Base-by-base conservation (phyloP, 2,888 invertebrate species). In the Theretra japonica region DNA sequence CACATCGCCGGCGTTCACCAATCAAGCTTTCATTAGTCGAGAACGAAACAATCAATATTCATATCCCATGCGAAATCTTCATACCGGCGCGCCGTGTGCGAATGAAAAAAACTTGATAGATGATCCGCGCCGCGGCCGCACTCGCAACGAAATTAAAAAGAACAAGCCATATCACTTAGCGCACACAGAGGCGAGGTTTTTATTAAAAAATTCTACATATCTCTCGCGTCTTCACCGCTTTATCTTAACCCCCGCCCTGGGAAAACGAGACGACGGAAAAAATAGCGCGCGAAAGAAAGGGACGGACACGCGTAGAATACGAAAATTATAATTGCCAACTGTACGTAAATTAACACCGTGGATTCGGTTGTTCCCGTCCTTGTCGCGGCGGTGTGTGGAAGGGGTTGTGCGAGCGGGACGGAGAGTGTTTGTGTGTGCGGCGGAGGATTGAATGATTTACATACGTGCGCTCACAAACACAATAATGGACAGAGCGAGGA, bases 141-240 rank as follows among this genome's bases (percentile, higher is more conserved):
- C 87, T 89, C 91, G 85, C 88, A 91, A 93, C 93, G 90, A 93
- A 94, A 94, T 94, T 94, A 94, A 94, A 94, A 94, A 93, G 93
- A 94, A 93, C 93, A 93, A 92, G 93, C 87, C 93, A 93, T 93
- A 94, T 94, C 94, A 94, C 93, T 94, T 94, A 94, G 93, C 90
- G 93, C 93, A 93, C 94, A 93, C 93, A 90, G 91, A 88, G 87
- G 90, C 92, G 91, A 83, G 88, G 89, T 89, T 93, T 90, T 93
- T 93, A 91, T 92, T 92, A 91, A 93, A 93, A 93, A 93, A 90
- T 90, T 91, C 94, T 93, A 94, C 94, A 94, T 94, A 94, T 94
- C 94, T 91, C 88, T 88, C 90, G 90, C 90, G 90, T 92, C 91
- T 92, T 91, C 88, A 83, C 86, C 85, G 87, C 86, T 88, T 89